Base-by-base conservation (phyloP, 2,888 invertebrate genomes). In the Cephus rjabovi region DNA sequence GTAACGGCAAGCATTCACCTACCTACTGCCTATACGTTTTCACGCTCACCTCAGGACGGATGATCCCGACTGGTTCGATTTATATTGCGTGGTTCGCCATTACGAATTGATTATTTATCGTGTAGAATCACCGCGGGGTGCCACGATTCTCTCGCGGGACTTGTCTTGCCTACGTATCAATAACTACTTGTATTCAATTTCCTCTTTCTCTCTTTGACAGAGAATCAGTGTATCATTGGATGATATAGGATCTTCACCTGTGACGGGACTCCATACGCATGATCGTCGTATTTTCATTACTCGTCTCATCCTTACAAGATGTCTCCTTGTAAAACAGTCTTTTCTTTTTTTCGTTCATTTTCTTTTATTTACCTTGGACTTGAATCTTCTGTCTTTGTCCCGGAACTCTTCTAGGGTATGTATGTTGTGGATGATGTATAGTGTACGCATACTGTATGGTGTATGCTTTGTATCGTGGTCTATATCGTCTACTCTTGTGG, bases 21-120 rank as follows among this genome's bases (percentile, higher is more conserved):
- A 78, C 75, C 75, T 56, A 68, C 75, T 12, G 68, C 15, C 79
- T 83, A 83, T 83, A 83, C 79, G 78, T 83, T 83, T 80, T 83
- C 83, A 76, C 78, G 83, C 77, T 71, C 74, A 76, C 76, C 82
- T 77, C 76, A 78, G 85, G 82, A 89, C 86, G 87, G 84, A 88
- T 86, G 87, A 85, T 83, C 85, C 84, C 82, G 84, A 83, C 80
- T 77, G 81, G 79, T 75, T 76, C 77, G 84, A 87, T 87, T 88
- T 89, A 87, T 89, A 23, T 78, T 84, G 77, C 83, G 86, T 83
- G 83, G 84, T 84, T 86, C 86, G 80, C 81, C 87, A 88, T 87
- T 81, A 81, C 86, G 85, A 88, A 88, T 87, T 84, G 86, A 88
- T 88, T 87, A 87, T 89, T 89, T 89, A 89, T 87, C 85, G 81